Evolutionary conservation across 2,888 invertebrate genomes (phyloP).

Genomic region (Caenorhabditis doughertyi): DNA sequence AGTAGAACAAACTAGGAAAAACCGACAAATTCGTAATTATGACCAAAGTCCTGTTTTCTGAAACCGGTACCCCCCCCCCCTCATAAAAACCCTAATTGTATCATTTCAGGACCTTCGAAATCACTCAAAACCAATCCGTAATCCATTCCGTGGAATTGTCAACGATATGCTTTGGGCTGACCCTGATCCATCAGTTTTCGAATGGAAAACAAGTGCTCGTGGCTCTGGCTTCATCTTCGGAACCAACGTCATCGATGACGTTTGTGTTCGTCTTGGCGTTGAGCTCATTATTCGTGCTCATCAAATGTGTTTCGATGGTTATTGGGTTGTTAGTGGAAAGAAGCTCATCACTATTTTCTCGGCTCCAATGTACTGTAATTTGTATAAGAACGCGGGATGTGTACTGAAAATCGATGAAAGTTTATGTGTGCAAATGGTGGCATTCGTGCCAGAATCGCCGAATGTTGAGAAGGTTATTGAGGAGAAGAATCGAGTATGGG

Average conservation of each 20-base stretch:
- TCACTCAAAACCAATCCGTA: constrained; percentile 63
- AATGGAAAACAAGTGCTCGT: constrained; percentile 72
- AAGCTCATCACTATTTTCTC: constrained; percentile 72
- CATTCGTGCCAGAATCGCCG: constrained; percentile 69
- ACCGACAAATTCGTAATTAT: too few relatives aligned
- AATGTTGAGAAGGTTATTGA: constrained; percentile 42
- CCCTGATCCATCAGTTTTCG: constrained; percentile 68
- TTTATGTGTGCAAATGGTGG: constrained; percentile 65
- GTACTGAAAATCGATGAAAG: constrained; percentile 66
- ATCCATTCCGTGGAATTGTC: constrained; percentile 70
- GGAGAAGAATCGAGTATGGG: constrained; percentile 56
- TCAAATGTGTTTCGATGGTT: constrained; percentile 75
- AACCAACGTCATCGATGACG: constrained; percentile 66
- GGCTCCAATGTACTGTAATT: constrained; percentile 74
- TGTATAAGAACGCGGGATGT: constrained; percentile 70
- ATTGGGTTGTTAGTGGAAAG: constrained; percentile 68
- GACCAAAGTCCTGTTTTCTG: too few relatives aligned
- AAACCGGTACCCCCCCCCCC: too few relatives aligned
- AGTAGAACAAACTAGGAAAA: too few relatives aligned
- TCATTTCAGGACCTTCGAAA: constrained; percentile 50
- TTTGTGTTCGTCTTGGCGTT: constrained; percentile 64
- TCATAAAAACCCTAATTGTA: too few relatives aligned
- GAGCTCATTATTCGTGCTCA: constrained; percentile 72
- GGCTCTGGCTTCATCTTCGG: constrained; percentile 76
- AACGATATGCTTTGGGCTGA: constrained; percentile 78